Percentiles rank a stretch among this genome's conserved stretches.
These are phyloP conservation scores for Odontothrips loti DNA, from an alignment of 2,888 invertebrate genomes.

Conservation along the genomic window DNA sequence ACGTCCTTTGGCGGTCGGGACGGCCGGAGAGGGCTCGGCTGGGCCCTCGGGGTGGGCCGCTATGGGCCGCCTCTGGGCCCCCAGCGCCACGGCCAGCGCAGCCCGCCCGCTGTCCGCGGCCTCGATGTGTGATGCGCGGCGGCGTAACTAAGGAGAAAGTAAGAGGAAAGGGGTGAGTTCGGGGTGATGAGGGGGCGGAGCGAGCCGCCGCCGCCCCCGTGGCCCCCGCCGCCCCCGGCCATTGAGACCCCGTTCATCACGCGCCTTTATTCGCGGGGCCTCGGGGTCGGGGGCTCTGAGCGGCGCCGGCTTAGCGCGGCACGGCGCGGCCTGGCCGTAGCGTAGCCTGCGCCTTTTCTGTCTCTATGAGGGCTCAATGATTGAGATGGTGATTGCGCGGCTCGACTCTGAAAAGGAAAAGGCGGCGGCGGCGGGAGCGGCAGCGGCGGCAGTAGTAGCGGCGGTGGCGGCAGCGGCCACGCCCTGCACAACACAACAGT, in stretches of 20 bases:
- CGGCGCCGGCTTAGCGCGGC: neutral
- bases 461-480: too few species aligned
- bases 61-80: too few species aligned
- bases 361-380: neutral
- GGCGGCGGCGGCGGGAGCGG: neutral
- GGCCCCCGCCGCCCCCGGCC: neutral
- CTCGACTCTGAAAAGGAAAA: neutral
- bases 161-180: too few species aligned
- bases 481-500: too few species aligned
- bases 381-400: neutral
- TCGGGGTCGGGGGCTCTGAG: neutral
- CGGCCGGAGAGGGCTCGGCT: neutral
- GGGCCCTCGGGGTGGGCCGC: too few species aligned
- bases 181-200: too few species aligned
- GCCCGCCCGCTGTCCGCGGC: neutral
- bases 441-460: too few species aligned
- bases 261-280: neutral
- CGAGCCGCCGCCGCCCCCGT: too few species aligned
- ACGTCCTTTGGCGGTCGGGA: neutral
- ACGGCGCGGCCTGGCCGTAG: neutral
- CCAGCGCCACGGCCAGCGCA: neutral
- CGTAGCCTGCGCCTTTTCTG: neutral
- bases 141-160: too few species aligned
- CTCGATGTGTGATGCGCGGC: too few species aligned
- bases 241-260: neutral